These are phyloP conservation scores for Brachypteracias leptosomus DNA, from an alignment of 2,113 vertebrate genomes.

Conservation along the genomic window DNA sequence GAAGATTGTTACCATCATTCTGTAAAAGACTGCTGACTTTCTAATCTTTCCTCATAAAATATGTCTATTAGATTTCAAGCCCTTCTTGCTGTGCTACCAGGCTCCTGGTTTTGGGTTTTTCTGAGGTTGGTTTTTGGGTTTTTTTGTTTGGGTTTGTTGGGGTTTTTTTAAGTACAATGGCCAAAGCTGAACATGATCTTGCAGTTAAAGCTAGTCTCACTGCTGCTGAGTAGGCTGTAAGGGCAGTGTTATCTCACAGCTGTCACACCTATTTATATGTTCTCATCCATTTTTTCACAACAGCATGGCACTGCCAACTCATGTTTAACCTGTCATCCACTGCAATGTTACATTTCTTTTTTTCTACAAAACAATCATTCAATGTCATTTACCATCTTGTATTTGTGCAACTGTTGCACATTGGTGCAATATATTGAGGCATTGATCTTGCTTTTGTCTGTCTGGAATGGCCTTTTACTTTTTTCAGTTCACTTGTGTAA, in stretches of 20 bases:
- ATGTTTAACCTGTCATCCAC: neutral
- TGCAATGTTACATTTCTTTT: neutral
- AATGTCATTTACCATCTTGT: neutral
- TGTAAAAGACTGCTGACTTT: neutral
- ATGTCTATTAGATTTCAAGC: neutral
- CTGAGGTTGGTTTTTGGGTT: neutral
- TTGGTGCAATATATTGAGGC: neutral
- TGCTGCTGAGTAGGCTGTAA: neutral
- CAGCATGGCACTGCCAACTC: neutral
- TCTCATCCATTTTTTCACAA: neutral
- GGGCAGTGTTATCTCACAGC: neutral
- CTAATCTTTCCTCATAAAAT: neutral
- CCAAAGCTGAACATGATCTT: neutral
- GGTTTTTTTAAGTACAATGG: neutral
- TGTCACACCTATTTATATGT: neutral
- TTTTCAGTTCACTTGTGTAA: neutral
- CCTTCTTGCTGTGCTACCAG: neutral
- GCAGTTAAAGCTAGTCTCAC: neutral
- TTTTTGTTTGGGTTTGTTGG: too few relatives aligned
- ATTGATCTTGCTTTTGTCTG: neutral
- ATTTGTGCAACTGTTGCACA: neutral
- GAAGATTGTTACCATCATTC: neutral
- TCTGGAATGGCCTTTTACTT: neutral
- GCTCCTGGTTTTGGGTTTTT: neutral
- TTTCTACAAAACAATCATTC: neutral